phyloP scores from a whole-genome alignment of 2,113 vertebrate species.

The Varanus komodoensis region DNA sequence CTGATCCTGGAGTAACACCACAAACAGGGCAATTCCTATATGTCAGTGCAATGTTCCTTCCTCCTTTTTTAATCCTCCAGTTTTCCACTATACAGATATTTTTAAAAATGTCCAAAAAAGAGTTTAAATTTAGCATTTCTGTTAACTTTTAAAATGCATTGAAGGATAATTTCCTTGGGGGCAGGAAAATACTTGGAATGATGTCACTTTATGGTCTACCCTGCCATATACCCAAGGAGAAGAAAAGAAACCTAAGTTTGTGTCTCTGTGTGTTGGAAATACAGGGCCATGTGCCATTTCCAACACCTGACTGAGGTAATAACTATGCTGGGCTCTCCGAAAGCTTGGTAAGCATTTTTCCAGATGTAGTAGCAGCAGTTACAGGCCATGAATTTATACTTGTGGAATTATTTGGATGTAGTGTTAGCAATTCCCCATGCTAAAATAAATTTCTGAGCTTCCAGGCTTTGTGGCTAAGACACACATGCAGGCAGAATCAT shows the following conservation, averaged over 20 bases:
- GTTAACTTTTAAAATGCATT: neutral
- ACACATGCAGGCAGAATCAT: slow-evolving; percentile 12
- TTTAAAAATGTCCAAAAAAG: neutral
- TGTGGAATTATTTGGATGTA: slow-evolving; percentile 1
- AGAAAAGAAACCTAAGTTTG: neutral
- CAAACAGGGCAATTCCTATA: neutral
- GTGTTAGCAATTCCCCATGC: neutral
- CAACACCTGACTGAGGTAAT: neutral
- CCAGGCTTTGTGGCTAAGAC: slow-evolving; percentile 12
- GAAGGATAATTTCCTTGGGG: neutral
- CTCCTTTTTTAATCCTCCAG: neutral
- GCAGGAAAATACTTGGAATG: neutral
- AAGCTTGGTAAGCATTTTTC: neutral
- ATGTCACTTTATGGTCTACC: neutral
- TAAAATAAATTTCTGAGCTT: slow-evolving; percentile 4
- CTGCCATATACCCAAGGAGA: neutral
- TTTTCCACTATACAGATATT: neutral
- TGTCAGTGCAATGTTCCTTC: neutral
- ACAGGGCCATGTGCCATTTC: neutral
- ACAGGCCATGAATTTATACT: slow-evolving; percentile 7
- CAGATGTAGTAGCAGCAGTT: slow-evolving; percentile 2
- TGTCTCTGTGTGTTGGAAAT: neutral
- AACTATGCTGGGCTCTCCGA: neutral
- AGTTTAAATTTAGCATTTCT: neutral
- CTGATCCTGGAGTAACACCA: neutral